Evolutionary conservation across 2,113 vertebrate species (phyloP).

Genomic region (Prolemur simus): DNA sequence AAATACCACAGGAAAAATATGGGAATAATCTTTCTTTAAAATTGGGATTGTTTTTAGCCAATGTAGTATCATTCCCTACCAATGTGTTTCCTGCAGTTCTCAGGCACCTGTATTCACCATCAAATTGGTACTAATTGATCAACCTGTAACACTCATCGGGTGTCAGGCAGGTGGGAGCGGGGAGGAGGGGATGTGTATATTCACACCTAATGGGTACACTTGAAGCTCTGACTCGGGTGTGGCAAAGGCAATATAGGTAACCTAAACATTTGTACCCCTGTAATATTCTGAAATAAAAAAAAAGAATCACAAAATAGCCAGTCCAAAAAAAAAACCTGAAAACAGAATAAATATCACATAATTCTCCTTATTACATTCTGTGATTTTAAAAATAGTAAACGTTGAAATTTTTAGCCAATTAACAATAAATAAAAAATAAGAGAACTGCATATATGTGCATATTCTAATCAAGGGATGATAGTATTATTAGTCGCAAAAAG

Average conservation of each 20-base stretch:
- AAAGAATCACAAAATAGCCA: too few relatives aligned
- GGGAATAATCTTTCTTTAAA: not conserved
- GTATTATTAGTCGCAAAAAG: not conserved
- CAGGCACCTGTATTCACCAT: not conserved
- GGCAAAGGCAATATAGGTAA: too few relatives aligned
- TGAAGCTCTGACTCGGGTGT: too few relatives aligned
- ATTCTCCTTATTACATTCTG: not conserved
- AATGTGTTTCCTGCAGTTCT: not conserved
- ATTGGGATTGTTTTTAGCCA: not conserved
- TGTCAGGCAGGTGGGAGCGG: too few relatives aligned
- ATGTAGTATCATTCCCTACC: not conserved
- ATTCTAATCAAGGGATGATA: not conserved
- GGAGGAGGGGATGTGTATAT: too few relatives aligned
- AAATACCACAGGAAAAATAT: not conserved
- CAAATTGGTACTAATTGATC: too few relatives aligned
- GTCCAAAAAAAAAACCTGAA: not conserved
- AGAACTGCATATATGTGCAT: not conserved
- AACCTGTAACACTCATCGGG: too few relatives aligned
- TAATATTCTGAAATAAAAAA: too few relatives aligned
- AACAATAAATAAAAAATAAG: not conserved
- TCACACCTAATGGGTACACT: too few relatives aligned
- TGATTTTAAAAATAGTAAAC: slow-evolving; percentile 14
- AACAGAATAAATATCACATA: not conserved
- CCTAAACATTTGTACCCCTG: too few relatives aligned
- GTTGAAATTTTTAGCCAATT: not conserved